These are phyloP conservation scores for Oxytorus armatus DNA, from an alignment of 2,888 invertebrate genomes.

Conservation along the genomic window DNA sequence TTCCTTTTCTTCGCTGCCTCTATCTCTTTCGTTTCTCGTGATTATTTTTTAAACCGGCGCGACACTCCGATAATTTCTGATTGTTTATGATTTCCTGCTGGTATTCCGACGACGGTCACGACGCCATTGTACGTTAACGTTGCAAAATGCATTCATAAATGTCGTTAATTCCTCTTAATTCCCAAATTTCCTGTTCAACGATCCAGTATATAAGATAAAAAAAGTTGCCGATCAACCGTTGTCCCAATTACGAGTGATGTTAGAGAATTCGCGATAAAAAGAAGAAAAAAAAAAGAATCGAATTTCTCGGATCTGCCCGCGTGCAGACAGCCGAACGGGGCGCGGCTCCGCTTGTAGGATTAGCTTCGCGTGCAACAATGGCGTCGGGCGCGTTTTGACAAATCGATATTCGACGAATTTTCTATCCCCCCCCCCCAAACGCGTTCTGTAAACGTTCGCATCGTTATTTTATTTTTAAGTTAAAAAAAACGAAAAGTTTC, in stretches of 20 bases:
- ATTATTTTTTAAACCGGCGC: neutral
- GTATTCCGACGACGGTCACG: neutral
- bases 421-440: no score
- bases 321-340: neutral
- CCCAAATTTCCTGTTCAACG: slow-evolving; percentile 13
- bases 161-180: neutral
- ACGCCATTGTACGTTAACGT: slow-evolving; percentile 2
- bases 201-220: neutral
- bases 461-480: neutral
- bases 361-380: slow-evolving; percentile 7
- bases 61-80: slow-evolving; percentile 34
- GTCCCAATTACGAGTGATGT: neutral
- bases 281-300: slow-evolving; percentile 5
- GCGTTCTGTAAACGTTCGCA: neutral
- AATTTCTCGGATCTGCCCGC: neutral
- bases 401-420: slow-evolving; percentile 19
- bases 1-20: neutral
- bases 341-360: slow-evolving; percentile 5
- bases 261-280: neutral
- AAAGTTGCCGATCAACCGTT: neutral
- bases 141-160: neutral
- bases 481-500: neutral
- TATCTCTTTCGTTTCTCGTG: neutral
- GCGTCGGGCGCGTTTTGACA: slow-evolving; percentile 16
- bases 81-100: neutral